Evolutionary conservation across 1,140 invertebrate species (phyloP).

Genomic region (Chrysopa pallens): DNA sequence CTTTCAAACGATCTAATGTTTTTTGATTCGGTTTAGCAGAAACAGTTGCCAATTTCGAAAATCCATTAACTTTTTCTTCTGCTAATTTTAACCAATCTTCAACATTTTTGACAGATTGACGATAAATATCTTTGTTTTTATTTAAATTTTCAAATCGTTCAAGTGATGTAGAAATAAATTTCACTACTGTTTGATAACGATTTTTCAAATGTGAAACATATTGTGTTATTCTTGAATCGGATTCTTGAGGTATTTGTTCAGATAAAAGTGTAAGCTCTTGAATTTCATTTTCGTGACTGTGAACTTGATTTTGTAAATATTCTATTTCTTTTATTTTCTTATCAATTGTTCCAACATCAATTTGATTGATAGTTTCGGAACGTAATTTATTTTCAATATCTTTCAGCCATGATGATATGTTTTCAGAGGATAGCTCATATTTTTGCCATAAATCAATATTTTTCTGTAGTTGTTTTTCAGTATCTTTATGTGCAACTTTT

Average conservation of each 20-base stretch:
- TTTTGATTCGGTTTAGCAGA: constrained; percentile 46
- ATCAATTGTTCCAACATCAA: constrained; percentile 49
- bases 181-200: constrained; percentile 55
- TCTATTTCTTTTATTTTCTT: constrained; percentile 52
- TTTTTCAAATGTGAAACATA: constrained; percentile 59
- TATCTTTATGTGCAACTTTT: constrained; percentile 42
- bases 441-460: constrained; percentile 62
- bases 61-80: constrained; percentile 47
- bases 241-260: constrained; percentile 51
- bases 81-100: constrained; percentile 63
- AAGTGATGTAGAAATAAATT: constrained; percentile 47
- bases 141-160: constrained; percentile 48
- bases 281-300: constrained; percentile 43
- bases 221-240: constrained; percentile 62
- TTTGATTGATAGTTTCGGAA: constrained; percentile 46
- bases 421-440: constrained; percentile 61
- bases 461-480: constrained; percentile 46
- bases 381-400: constrained; percentile 66
- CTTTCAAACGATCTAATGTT: constrained; percentile 55
- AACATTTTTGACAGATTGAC: constrained; percentile 44
- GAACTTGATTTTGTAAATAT: constrained; percentile 39
- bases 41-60: constrained; percentile 42
- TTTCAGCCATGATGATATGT: constrained; percentile 67
- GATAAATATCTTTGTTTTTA: constrained; percentile 44
- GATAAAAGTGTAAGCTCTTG: constrained; percentile 44